Evolutionary conservation across 2,797 vertebrate genomes (phyloP).

Genomic region (Sebastolobus altivelis): DNA sequence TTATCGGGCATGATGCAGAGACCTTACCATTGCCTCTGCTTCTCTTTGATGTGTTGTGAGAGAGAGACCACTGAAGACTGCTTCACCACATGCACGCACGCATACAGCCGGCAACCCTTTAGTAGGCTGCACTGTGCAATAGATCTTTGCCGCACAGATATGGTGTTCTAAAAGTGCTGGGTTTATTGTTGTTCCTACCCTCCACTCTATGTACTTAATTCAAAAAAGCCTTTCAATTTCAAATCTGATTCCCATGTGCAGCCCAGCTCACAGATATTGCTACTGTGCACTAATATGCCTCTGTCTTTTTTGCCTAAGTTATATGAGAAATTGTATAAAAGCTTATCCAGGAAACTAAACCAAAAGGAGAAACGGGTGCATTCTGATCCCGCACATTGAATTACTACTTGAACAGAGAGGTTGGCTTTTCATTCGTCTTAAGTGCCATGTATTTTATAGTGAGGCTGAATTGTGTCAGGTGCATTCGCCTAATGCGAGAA

Average conservation of each 20-base stretch:
- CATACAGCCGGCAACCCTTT: constrained; percentile 59
- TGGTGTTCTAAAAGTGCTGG: constrained; percentile 44
- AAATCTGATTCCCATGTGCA: constrained; percentile 54
- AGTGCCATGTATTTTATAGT: neutral
- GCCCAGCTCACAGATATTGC: constrained; percentile 30
- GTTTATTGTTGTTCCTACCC: constrained; percentile 48
- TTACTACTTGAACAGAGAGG: neutral
- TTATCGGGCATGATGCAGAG: constrained; percentile 82
- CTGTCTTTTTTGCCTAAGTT: neutral
- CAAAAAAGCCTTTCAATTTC: constrained; percentile 53
- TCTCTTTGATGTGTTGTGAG: constrained; percentile 81
- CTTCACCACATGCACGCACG: constrained; percentile 60
- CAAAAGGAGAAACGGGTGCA: neutral
- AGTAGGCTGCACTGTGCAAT: constrained; percentile 51
- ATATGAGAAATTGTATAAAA: neutral
- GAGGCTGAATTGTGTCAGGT: neutral
- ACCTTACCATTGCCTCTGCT: constrained; percentile 74
- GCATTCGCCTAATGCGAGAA: constrained; percentile 5
- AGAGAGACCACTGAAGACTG: constrained; percentile 58
- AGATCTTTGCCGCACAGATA: constrained; percentile 62
- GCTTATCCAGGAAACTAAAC: neutral
- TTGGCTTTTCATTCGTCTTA: neutral
- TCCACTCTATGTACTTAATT: constrained; percentile 35
- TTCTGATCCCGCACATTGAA: neutral
- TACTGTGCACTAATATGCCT: constrained; percentile 13